Base-by-base conservation (phyloP, 2,113 vertebrate genomes). In the Neoarius graeffei region DNA sequence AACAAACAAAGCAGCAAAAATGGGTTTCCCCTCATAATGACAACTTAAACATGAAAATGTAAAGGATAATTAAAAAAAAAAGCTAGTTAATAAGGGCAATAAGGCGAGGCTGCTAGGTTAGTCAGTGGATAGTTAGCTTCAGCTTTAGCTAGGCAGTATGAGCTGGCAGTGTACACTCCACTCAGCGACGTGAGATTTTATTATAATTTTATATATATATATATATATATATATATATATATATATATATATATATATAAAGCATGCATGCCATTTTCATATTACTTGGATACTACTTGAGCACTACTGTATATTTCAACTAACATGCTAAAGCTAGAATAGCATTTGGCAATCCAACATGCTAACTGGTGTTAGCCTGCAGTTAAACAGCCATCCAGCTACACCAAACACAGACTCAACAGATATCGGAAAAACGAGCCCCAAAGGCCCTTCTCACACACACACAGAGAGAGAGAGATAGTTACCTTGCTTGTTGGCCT, bases 401-500 rank as follows among this genome's bases (percentile, higher is more conserved):
- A n/a, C 62, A 82, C 57, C 57, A 30, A 42, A 69, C 66, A 69
- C 6, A 82, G 7, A 71, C 54, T 81, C 76, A 81, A 56, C 54
- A 87, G 27, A n/a, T 30, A n/a, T 5, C 15, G 35, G 48, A 9
- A 71, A 57, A 60, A 48, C 81, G 19, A 81, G 7, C 79, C 14
- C 48, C 27, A 67, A 66, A 57, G 76, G 73, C 59, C 82, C 83
- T 5, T n/a, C 71, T 19, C 77, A 30, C n/a, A 73, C n/a, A 81
- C 54, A n/a, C 52, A 56, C 0, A 57, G 48, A 56, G 4, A 57
- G n/a, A 15, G 27, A 56, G 11, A 27, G 59, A 59, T 25, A 56
- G 3, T 90, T 85, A 96, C 95, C 95, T 96, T 96, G 94, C 92
- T 96, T 94, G 91, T 95, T 95, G 85, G 94, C 94, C 88, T 94